A percentile compares a stretch with the other conserved stretches of the same genome.
Conservation (phyloP, 2,113 vertebrate genomes). For the Pedetes capensis region DNA sequence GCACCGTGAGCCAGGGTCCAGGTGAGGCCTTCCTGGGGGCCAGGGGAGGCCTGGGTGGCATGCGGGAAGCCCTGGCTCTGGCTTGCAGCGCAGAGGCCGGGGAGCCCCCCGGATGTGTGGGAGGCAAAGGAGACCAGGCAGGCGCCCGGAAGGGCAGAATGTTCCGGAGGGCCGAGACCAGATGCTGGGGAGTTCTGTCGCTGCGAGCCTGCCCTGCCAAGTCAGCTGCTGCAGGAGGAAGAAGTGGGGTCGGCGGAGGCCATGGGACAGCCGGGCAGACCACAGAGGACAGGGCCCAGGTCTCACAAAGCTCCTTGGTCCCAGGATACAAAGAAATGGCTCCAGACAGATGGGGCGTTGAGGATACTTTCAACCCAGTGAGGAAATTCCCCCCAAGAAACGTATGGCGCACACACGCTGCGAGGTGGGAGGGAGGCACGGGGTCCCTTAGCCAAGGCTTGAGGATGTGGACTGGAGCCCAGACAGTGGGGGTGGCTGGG, state of each 20-base stretch:
- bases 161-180: slow-evolving; percentile 31
- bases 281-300: neutral
- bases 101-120: neutral
- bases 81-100: neutral
- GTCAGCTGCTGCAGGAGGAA: neutral
- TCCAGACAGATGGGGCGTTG: neutral
- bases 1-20: accelerated
- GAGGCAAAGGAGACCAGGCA: neutral
- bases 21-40: too few relatives aligned
- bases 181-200: neutral
- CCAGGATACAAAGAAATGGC: neutral
- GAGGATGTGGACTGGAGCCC: accelerated
- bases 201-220: neutral
- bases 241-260: neutral
- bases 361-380: neutral
- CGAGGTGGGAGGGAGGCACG: accelerated
- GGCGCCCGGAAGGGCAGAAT: slow-evolving; percentile 22
- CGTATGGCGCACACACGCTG: accelerated
- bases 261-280: accelerated
- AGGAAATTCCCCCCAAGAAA: accelerated
- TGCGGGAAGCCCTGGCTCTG: accelerated
- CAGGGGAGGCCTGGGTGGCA: too few relatives aligned
- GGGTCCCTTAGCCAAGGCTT: accelerated
- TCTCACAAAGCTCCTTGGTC: neutral
- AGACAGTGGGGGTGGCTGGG: neutral